Evolutionary conservation across 2,888 invertebrate species (phyloP), one percentile per base, ranked within the genome.

Genomic region (Lasioglossum malachurum): DNA sequence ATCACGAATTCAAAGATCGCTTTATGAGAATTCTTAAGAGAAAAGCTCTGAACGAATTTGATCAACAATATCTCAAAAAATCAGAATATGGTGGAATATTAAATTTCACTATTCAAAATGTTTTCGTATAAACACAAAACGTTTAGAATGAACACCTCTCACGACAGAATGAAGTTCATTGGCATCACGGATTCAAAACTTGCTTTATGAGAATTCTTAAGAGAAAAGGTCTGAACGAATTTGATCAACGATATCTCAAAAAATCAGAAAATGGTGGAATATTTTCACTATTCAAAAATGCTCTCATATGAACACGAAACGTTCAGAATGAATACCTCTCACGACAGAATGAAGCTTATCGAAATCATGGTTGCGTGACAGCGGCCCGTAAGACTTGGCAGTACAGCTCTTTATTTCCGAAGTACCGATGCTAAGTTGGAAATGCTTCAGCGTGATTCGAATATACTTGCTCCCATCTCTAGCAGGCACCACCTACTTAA

Each of bases 401-500:
- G n/a, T 10, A 0, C n/a, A n/a, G 12, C 57, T n/a, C n/a, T n/a
- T 57, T n/a, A 57, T 57, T 57, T n/a, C 4, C 57, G 12, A 57
- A n/a, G 57, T 57, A 12, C 1, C 57, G 57, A n/a, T n/a, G 57
- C n/a, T 57, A 57, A n/a, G 23, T n/a, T 12, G 12, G n/a, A 57
- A 57, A 57, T 31, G 64, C 31, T 64, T 64, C 64, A n/a, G 57
- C n/a, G 12, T n/a, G 64, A 16, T 31, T 60, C 2, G 7, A 64
- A 16, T 64, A 31, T 31, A 19, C 7, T 64, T 7, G 64, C 64
- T 31, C 64, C 31, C 7, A 64, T 64, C 16, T 16, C 31, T 31
- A 23, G 8, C 71, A 23, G 4, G 71, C n/a, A 71, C 71, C 71
- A 71, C 71, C 71, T 14, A 71, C 71, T 71, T 41, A n/a, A 67